Evolutionary conservation across 2,888 invertebrate species (phyloP), one percentile per base, ranked within the genome.

Genomic region (Drosophila macrothrix): DNA sequence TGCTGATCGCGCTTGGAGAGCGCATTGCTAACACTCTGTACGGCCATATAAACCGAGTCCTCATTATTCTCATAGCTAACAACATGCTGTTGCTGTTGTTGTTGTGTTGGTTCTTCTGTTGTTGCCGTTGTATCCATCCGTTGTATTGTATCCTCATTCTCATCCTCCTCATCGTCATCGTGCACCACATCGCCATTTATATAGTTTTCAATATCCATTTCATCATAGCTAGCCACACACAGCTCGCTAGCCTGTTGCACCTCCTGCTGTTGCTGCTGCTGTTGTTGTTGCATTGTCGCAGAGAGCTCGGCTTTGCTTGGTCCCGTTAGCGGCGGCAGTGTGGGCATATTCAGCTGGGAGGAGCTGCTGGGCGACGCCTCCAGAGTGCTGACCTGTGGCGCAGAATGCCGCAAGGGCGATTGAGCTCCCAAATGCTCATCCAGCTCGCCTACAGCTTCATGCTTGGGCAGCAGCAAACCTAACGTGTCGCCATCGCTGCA

Each of bases 151-250:
- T 81, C 87, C 14, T 80, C 89, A 39, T 79, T 82, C 1, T 82
- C 83, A 14, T 76, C 70, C 3, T 67, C 75, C 3, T 79, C 81
- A 53, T 85, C 90, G 5, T 79, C 87, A 25, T 78, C 77, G 9
- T 83, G 83, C n/a, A 76, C 70, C 19, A 80, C 86, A 79, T 91
- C 88, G 5, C 92, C 92, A 43, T 91, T 92, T 33, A 92, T 92
- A 49, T 91, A 92, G 65, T 90, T 90, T 50, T 91, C 92, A 43
- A 92, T 92, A 56, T 92, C 92, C 91, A 92, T 92, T 59, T 92
- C 92, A 65, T 92, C 91, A 60, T 92, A 92, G 46, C 76, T 74
- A 22, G 84, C 75, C 41, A 87, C 87, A 52, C 88, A 88, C n/a
- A 87, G 58, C 19, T 81, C 87, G 33, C 63, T 80, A 1, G 81